phyloP scores from a whole-genome alignment of 2,113 vertebrate genomes.

The Mus spicilegus region DNA sequence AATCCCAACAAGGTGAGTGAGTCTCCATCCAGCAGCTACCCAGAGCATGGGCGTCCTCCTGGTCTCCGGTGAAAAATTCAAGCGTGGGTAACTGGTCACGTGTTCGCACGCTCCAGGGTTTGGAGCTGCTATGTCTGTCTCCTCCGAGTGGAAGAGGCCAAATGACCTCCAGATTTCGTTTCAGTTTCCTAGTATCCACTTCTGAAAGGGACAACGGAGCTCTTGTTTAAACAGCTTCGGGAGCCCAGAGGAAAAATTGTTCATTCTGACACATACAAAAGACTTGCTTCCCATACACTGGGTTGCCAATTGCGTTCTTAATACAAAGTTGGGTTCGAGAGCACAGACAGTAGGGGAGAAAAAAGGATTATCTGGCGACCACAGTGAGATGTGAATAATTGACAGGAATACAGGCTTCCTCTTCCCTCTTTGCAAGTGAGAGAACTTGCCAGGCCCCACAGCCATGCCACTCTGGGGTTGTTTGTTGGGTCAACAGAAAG shows the following conservation, averaged over 20 bases:
- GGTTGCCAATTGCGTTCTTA: conserved; percentile 87
- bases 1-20: not conserved
- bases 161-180: conserved; percentile 89
- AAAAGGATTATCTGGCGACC: conserved; percentile 85
- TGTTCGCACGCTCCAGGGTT: conserved; percentile 64
- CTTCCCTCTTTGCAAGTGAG: conserved; percentile 80
- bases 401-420: conserved; percentile 86
- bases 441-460: conserved; percentile 62
- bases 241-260: conserved; percentile 87
- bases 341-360: conserved; percentile 50
- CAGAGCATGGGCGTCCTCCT: not conserved
- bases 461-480: not conserved
- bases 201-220: conserved; percentile 87
- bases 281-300: conserved; percentile 88
- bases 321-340: conserved; percentile 82
- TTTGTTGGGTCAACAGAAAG: conserved; percentile 11
- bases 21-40: not conserved
- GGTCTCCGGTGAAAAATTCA: conserved; percentile 62
- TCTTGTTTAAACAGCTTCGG: conserved; percentile 89
- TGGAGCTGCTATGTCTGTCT: conserved; percentile 75
- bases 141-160: conserved; percentile 84
- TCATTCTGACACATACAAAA: conserved; percentile 87
- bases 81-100: conserved; percentile 34
- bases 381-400: conserved; percentile 85
- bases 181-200: conserved; percentile 88